Percentiles rank a stretch among this genome's conserved stretches.
Conservation (phyloP, 1,140 invertebrate genomes). For the Drosophila oshimai region DNA sequence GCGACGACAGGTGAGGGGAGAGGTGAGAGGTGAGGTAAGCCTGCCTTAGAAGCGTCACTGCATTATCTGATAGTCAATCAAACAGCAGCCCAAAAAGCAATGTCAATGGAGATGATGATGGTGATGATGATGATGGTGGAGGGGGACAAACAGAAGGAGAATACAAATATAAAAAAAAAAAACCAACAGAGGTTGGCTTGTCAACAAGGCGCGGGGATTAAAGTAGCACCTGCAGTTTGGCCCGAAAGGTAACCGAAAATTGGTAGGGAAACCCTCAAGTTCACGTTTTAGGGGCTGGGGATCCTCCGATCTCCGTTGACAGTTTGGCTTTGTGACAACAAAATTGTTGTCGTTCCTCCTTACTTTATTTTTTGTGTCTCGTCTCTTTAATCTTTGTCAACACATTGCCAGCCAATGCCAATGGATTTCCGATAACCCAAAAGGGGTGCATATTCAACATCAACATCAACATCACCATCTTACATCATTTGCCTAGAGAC, state of each 20-base stretch:
- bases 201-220: conserved; percentile 74
- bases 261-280: background rate
- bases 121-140: conserved; percentile 5
- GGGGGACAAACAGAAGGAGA: conserved; percentile 5
- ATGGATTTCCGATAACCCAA: conserved; percentile 30
- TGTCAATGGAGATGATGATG: conserved; percentile 10
- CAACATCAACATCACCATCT: conserved; percentile 1
- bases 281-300: background rate
- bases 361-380: background rate
- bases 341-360: conserved; percentile 63
- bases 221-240: conserved; percentile 67
- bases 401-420: conserved; percentile 66
- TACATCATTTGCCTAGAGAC: conserved; percentile 53
- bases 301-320: conserved; percentile 71
- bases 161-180: conserved; percentile 12
- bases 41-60: conserved; percentile 61
- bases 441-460: conserved; percentile 45
- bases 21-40: background rate
- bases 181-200: conserved; percentile 32
- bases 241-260: conserved; percentile 40
- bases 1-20: too few relatives aligned
- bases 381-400: conserved; percentile 67
- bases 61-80: conserved; percentile 64
- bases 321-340: conserved; percentile 76
- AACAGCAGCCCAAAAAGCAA: conserved; percentile 37